Conservation (phyloP, 2,113 vertebrate species). For the Python bivittatus region DNA sequence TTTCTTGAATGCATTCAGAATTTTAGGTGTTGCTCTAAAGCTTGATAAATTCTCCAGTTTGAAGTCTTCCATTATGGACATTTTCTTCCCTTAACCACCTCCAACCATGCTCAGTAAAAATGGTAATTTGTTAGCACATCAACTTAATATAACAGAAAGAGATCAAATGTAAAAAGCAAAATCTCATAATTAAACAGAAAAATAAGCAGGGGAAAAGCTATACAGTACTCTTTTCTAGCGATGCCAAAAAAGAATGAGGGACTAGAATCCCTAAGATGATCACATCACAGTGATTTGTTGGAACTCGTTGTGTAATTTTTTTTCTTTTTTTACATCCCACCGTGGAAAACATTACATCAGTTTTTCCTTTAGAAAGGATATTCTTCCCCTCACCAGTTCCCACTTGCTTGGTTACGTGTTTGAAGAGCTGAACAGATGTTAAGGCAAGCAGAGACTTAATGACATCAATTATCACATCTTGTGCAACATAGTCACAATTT, state of each 20-base stretch:
- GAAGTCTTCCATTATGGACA: neutral
- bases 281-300: neutral
- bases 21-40: neutral
- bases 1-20: neutral
- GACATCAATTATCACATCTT: constrained; percentile 28
- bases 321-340: neutral
- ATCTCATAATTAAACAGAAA: neutral
- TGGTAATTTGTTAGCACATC: neutral
- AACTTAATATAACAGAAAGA: neutral
- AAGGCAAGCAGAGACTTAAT: constrained; percentile 25
- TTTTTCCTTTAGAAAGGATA: neutral
- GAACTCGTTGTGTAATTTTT: neutral
- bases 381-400: neutral
- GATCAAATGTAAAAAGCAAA: neutral
- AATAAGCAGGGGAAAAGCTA: neutral
- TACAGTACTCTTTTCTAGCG: neutral
- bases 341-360: neutral
- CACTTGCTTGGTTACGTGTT: neutral
- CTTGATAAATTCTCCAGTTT: neutral
- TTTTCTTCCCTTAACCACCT: neutral
- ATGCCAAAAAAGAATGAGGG: neutral
- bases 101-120: no score
- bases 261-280: neutral
- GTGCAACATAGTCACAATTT: neutral
- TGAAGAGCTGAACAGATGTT: constrained; percentile 10